These are phyloP conservation scores for Athalia rosae DNA, from an alignment of 2,888 invertebrate species.

Conservation along the genomic window DNA sequence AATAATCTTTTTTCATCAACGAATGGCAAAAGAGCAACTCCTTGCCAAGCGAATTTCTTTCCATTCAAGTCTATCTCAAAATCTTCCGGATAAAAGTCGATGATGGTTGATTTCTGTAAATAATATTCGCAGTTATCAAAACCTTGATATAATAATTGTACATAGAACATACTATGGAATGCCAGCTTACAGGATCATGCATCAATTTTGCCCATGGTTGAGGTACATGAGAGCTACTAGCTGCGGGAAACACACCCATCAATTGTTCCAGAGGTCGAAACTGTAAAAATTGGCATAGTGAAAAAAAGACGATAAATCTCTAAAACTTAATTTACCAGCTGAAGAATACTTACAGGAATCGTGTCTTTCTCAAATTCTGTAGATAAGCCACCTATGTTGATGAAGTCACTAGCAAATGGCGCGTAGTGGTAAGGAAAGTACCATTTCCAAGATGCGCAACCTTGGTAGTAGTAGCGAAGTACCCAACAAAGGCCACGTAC, in stretches of 20 bases:
- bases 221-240: constrained; percentile 95
- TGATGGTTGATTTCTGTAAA: constrained; percentile 90
- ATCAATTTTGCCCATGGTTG: constrained; percentile 94
- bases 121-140: constrained; percentile 44
- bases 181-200: constrained; percentile 86
- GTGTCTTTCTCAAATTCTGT: constrained; percentile 93
- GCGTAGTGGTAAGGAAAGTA: constrained; percentile 99
- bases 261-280: constrained; percentile 98
- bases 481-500: constrained; percentile 99
- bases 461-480: constrained; percentile 98
- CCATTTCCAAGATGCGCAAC: constrained; percentile 99
- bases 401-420: constrained; percentile 99
- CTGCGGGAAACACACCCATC: constrained; percentile 99
- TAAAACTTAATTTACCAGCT: neutral
- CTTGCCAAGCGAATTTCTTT: constrained; percentile 99
- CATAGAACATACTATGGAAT: constrained; percentile 37
- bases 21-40: constrained; percentile 97
- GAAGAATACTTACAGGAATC: constrained; percentile 82
- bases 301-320: neutral
- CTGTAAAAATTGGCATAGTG: constrained; percentile 73
- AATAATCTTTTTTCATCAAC: constrained; percentile 95
- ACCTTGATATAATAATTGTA: neutral
- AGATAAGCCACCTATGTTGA: constrained; percentile 89
- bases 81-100: constrained; percentile 99
- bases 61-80: constrained; percentile 99